Evolutionary conservation across 2,113 vertebrate genomes (phyloP), one percentile per base, ranked within the genome.

Genomic region (Psilopsiagon aymara): DNA sequence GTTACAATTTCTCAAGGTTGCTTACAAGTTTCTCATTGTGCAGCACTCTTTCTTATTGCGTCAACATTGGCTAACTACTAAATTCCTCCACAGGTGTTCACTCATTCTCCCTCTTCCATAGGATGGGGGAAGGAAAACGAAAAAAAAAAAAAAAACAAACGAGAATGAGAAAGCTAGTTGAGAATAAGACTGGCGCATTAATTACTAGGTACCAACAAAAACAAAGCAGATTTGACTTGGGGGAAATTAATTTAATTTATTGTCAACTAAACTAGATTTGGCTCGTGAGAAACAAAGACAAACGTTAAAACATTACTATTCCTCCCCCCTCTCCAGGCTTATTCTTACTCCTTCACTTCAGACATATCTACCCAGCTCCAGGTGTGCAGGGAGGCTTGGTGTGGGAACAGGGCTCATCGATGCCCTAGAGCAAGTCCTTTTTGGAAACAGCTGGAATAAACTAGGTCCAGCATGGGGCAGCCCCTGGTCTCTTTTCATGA

Each of bases 391-490:
- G 29, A 44, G 13, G 21, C 31, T 8, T 62, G 25, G 35, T 6
- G 7, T 0, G 1, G 24, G 20, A 4, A 39, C 13, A 23, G 2
- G 15, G 28, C 7, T 86, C 29, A 31, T 28, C 19, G 62, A 6
- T 76, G 39, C 49, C 24, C 31, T n/a, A 7, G 8, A 14, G 9
- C 16, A 21, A 12, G 29, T 57, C 18, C 15, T 2, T 8, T 64
- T 68, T n/a, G 43, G 57, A 81, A 19, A 10, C 14, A 14, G 3
- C 9, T 78, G 39, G 39, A 85, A 39, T 1, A 23, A 66, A 3
- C 35, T 21, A 52, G 2, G 4, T 46, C 15, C 28, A 46, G 25
- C 13, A 70, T 1, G 3, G 20, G 13, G 20, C 7, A 82, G 16
- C 5, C 25, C 10, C 27, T 15, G 3, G 11, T 27, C 33, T 74